Conservation (phyloP, 2,888 invertebrate genomes). For the Stenodera caucasica region DNA sequence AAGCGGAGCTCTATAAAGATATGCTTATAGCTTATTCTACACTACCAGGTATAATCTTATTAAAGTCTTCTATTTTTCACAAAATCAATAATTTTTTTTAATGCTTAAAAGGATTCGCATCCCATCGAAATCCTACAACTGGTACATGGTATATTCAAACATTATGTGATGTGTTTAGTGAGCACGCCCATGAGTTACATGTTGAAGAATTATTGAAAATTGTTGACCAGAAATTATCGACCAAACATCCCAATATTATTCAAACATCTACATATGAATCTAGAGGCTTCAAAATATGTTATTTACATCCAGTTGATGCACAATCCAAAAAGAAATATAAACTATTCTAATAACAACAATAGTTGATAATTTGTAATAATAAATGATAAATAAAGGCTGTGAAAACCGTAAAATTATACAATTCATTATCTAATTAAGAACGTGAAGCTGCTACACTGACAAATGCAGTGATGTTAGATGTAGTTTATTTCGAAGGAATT, state of each 20-base stretch:
- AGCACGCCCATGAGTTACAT: slow-evolving; percentile 64
- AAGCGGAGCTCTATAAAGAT: slow-evolving; percentile 57
- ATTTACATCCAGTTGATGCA: slow-evolving; percentile 39
- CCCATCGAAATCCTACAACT: slow-evolving; percentile 61
- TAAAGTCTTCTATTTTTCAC: not conserved
- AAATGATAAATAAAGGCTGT: not conserved
- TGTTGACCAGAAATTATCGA: slow-evolving; percentile 60
- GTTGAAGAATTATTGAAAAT: slow-evolving; percentile 68
- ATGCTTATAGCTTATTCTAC: slow-evolving; percentile 69
- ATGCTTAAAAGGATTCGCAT: slow-evolving; percentile 63
- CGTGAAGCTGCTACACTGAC: too few relatives aligned
- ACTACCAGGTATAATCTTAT: slow-evolving; percentile 56
- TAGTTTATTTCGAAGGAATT: too few relatives aligned
- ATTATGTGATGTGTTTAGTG: slow-evolving; percentile 67
- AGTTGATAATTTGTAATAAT: not conserved
- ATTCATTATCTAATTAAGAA: too few relatives aligned
- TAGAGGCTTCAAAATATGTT: slow-evolving; percentile 62
- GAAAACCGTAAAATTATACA: not conserved
- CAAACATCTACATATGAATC: slow-evolving; percentile 68
- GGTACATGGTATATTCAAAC: slow-evolving; percentile 76
- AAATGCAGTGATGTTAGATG: too few relatives aligned
- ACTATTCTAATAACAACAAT: not conserved
- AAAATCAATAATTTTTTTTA: slow-evolving; percentile 14
- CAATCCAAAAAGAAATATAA: slow-evolving; percentile 4
- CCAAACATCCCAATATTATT: slow-evolving; percentile 38